Conservation (phyloP, 1,140 invertebrate genomes). For the Diachasmimorpha longicaudata region DNA sequence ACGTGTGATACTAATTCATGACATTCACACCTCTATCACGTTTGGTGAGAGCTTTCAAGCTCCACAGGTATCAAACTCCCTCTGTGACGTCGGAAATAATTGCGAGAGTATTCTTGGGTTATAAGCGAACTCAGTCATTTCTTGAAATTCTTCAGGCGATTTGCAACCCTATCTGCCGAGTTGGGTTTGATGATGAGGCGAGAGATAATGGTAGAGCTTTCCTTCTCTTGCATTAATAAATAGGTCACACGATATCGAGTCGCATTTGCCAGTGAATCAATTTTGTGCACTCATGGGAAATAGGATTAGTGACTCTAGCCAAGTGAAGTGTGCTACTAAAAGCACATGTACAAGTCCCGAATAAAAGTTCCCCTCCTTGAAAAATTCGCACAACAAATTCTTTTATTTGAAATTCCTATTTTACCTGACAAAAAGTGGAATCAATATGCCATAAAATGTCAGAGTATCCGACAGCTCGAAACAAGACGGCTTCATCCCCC, state of each 20-base stretch:
- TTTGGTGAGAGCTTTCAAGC: neutral
- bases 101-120: neutral
- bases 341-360: neutral
- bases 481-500: neutral
- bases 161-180: too few species aligned
- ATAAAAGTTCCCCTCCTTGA: too few species aligned
- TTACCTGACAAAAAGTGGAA: neutral
- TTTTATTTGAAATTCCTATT: too few species aligned
- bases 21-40: neutral
- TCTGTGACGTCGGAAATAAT: neutral
- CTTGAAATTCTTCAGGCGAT: too few species aligned
- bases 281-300: slow-evolving; percentile 40
- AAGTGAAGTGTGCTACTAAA: slow-evolving; percentile 9
- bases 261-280: slow-evolving; percentile 51
- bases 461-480: neutral
- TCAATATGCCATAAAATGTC: neutral
- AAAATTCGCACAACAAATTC: too few species aligned
- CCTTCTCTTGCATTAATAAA: slow-evolving; percentile 47
- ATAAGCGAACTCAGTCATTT: too few species aligned
- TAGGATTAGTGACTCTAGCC: slow-evolving; percentile 33
- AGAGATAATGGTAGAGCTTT: too few species aligned
- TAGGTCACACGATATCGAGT: slow-evolving; percentile 55
- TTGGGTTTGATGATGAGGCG: too few species aligned
- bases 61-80: neutral
- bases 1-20: slow-evolving; percentile 17